Percentiles rank a stretch among this genome's conserved stretches.
Evolutionary conservation across 2,113 vertebrate species (phyloP).

Genomic region (Actinemys pallida): DNA sequence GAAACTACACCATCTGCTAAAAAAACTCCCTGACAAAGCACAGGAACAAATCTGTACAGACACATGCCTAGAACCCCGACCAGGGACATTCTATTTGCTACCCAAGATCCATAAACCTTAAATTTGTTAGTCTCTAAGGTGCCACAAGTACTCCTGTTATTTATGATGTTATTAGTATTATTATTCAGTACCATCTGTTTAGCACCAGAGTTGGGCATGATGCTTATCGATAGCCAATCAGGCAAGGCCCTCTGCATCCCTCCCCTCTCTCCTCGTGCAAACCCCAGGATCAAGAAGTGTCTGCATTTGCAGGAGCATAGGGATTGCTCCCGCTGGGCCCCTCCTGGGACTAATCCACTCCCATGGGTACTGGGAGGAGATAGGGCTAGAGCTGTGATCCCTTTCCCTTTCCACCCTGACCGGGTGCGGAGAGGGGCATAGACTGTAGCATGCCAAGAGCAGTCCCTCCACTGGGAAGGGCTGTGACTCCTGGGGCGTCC

Average conservation of each 20-base stretch:
- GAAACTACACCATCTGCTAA: too few species aligned
- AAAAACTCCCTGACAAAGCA: too few species aligned
- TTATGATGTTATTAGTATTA: neutral
- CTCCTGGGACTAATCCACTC: neutral
- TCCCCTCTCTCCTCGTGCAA: neutral
- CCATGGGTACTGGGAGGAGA: neutral
- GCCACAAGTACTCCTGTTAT: too few species aligned
- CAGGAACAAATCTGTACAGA: too few species aligned
- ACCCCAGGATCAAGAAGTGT: neutral
- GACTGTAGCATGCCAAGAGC: neutral
- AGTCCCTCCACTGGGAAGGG: neutral
- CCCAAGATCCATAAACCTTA: too few species aligned
- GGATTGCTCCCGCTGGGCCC: neutral
- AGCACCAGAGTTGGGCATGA: accelerated
- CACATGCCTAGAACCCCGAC: too few species aligned
- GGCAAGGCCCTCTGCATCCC: neutral
- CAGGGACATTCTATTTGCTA: too few species aligned
- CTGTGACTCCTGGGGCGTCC: neutral
- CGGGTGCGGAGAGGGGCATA: neutral
- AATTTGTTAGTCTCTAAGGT: too few species aligned
- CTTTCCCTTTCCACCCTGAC: neutral
- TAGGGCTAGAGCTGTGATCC: neutral
- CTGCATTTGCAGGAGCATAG: neutral
- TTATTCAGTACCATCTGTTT: neutral
- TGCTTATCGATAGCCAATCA: neutral